Conservation (phyloP, 2,888 invertebrate genomes). For the Hipparchia sbordonii region DNA sequence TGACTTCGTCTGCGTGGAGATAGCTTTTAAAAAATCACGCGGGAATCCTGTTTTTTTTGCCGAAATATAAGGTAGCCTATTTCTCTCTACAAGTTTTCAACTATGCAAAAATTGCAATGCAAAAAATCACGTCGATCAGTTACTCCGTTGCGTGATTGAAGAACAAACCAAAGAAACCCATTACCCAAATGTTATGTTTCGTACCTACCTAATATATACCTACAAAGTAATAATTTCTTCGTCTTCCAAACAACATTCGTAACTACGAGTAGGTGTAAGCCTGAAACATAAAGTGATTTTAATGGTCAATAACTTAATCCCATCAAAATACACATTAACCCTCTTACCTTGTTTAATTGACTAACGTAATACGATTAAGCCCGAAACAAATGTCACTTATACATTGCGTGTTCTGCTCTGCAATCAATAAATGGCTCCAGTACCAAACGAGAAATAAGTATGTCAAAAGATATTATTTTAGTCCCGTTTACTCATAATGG, state of each 20-base stretch:
- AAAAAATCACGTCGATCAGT: too few relatives aligned
- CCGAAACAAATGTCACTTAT: conserved; percentile 4
- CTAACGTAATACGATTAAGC: background rate
- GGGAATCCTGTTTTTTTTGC: too few relatives aligned
- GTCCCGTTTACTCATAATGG: background rate
- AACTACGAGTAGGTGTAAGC: conserved; percentile 31
- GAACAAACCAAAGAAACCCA: too few relatives aligned
- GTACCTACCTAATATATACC: too few relatives aligned
- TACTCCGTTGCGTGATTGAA: too few relatives aligned
- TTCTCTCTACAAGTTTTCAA: too few relatives aligned
- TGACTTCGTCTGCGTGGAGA: too few relatives aligned
- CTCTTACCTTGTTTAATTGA: conserved; percentile 25
- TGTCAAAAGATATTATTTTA: conserved; percentile 3
- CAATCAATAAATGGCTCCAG: background rate
- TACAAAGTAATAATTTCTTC: background rate
- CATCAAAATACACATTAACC: conserved; percentile 51
- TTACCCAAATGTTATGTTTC: too few relatives aligned
- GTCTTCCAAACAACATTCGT: conserved; percentile 16
- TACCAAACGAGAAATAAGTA: conserved; percentile 19
- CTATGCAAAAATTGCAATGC: too few relatives aligned
- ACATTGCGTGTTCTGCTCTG: conserved; percentile 20
- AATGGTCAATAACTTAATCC: conserved; percentile 59
- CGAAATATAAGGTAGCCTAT: too few relatives aligned
- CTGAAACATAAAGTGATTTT: conserved; percentile 56
- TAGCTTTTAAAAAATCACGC: too few relatives aligned